Evolutionary conservation across 1,140 invertebrate species (phyloP), one percentile per base, ranked within the genome.

Genomic region (Aplysia californica): DNA sequence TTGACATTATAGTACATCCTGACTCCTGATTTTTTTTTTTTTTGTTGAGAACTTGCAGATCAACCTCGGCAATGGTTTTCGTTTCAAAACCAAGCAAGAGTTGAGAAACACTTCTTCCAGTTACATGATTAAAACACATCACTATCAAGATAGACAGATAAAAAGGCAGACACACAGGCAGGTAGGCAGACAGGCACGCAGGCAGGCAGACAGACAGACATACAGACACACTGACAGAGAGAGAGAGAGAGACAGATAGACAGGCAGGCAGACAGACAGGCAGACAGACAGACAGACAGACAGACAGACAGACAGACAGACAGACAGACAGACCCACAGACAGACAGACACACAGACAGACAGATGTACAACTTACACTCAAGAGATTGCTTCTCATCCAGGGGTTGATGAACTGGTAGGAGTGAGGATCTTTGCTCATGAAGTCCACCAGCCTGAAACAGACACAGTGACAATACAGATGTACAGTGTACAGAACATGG

Each of bases 361-460:
- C 31, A 18, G 21, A 38, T 2, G 35, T 31, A 26, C 23, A 1
- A 1, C 29, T 70, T 70, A 70, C 68, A 41, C 58, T 50, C 6
- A 35, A 2, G 3, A 70, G n/a, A 56, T 0, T 3, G 29, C 68
- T 70, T 70, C 68, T 50, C 26, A 15, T 3, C 26, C 33, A 70
- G 2, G 41, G 68, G n/a, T 31, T 20, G 23, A 70, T 70, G 31
- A 56, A 44, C 2, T 1, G n/a, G 23, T 70, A 70, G 68, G 68
- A 70, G 23, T 70, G 44, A 56, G 44, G 41, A 56, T 70, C 68
- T 6, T 56, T 2, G 1, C 38, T 41, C 20, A 70, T 55, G 31
- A 70, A 70, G 36, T 56, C 68, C 3, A 70, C 10, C 21, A 70
- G 38, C 23, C 68, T 70, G 38, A 69, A 69, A 66, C 20, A 15